A percentile compares a stretch with the other conserved stretches of the same genome.
Conservation (phyloP, 2,113 vertebrate species). For the Labeo catla region DNA sequence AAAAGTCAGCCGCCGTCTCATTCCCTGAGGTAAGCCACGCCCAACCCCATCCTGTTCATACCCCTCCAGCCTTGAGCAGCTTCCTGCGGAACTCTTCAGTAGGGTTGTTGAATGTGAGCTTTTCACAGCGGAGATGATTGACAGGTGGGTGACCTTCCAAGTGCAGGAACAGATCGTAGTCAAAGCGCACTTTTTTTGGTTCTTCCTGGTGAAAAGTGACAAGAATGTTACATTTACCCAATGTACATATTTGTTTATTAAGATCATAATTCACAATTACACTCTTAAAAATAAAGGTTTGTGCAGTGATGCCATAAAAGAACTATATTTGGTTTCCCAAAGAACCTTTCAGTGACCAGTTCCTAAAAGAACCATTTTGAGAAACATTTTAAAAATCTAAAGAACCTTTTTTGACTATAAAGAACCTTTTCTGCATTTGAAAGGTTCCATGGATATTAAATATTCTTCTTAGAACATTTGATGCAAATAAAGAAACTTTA, state of each 20-base stretch:
- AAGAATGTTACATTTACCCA: neutral
- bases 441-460: too few relatives aligned
- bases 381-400: too few relatives aligned
- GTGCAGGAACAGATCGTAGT: conserved; percentile 93
- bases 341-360: too few relatives aligned
- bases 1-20: neutral
- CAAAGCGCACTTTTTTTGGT: conserved; percentile 91
- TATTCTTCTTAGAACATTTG: too few relatives aligned
- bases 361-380: too few relatives aligned
- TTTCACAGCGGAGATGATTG: conserved; percentile 92
- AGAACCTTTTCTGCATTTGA: too few relatives aligned
- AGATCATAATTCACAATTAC: neutral
- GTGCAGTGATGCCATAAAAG: too few relatives aligned
- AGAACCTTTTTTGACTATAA: too few relatives aligned
- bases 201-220: conserved; percentile 79
- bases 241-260: neutral
- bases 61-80: conserved; percentile 89
- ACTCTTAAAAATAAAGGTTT: too few relatives aligned
- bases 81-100: conserved; percentile 90
- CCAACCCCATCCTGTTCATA: conserved; percentile 56
- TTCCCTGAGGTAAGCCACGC: conserved; percentile 42
- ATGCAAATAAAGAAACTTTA: too few relatives aligned
- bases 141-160: conserved; percentile 91
- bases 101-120: conserved; percentile 91
- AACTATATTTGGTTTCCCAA: too few relatives aligned